These are phyloP conservation scores for Tinea trinotella DNA, from an alignment of 2,888 invertebrate species.

Conservation along the genomic window DNA sequence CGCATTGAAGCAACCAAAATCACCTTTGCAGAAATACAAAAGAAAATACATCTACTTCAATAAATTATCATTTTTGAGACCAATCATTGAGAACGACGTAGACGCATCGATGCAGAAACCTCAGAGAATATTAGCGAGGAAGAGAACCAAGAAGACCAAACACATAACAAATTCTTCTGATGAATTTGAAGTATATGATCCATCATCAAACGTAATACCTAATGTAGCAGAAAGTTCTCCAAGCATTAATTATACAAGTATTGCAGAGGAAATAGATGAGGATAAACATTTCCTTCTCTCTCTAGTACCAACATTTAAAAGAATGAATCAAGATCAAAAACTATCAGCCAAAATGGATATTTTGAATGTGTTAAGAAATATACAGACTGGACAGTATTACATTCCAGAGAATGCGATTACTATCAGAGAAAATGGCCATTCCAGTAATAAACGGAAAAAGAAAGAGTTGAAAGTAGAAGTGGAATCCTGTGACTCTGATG, in stretches of 20 bases:
- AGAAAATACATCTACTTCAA: conserved; percentile 38
- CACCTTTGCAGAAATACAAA: conserved; percentile 26
- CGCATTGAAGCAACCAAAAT: conserved; percentile 26
- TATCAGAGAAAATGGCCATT: background rate
- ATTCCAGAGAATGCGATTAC: background rate
- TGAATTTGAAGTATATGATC: background rate
- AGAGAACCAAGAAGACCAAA: background rate
- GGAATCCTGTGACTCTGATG: background rate
- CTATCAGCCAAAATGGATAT: conserved; percentile 36
- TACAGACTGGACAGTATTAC: background rate
- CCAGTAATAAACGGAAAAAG: background rate
- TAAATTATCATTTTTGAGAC: conserved; percentile 35
- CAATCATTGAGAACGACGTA: conserved; percentile 26
- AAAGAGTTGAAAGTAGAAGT: background rate
- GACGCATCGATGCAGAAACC: background rate
- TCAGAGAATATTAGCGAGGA: background rate
- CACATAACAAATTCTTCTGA: too few species aligned
- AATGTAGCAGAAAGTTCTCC: background rate
- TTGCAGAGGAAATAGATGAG: conserved; percentile 27
- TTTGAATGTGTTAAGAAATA: conserved; percentile 32
- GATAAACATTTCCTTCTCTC: conserved; percentile 39
- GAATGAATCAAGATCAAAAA: conserved; percentile 37
- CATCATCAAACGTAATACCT: background rate
- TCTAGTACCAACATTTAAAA: conserved; percentile 35
- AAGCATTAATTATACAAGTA: background rate